Evolutionary conservation across 2,888 invertebrate species (phyloP), one percentile per base, ranked within the genome.

Genomic region (Drosophila rellima): DNA sequence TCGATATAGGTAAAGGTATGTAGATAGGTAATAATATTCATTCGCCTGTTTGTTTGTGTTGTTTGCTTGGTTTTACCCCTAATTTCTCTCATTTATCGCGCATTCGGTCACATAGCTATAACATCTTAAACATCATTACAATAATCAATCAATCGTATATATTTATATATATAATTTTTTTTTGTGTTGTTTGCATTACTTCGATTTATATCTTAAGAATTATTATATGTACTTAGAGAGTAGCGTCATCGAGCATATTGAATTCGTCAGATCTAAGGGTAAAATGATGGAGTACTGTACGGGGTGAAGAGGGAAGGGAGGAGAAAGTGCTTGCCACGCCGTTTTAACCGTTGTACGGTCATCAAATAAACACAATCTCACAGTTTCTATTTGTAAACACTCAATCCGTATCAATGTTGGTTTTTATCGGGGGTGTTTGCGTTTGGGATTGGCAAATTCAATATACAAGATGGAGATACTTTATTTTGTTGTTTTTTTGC

Each of bases 201-300:
- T 79, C 65, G 80, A 78, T 78, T 79, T 85, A 66, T 74, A 80
- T 60, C 79, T 84, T 84, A 83, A 71, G 69, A 69, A 51, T 68
- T 85, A 82, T 62, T 75, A 65, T 82, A 74, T 80, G 78, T 88
- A 86, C 85, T 87, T 86, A 88, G 88, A 86, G 85, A 85, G 85
- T 86, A 84, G 80, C 90, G 90, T 90, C 89, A 88, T 90, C 90
- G 82, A 91, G 90, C 88, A 90, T 89, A 90, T 90, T 90, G 91
- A 91, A 90, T 89, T 90, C 80, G 90, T 90, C 90, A 80, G 81
- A 77, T 64, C 75, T 74, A 71, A 68, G 74, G 80, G 74, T 79
- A 74, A 62, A 50, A 70, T 66, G 52, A 61, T 52, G 72, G 57
- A 31, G 18, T 56, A 35, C 31, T 17, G 17, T 15, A 50, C 33